Evolutionary conservation across 2,113 vertebrate species (phyloP).

Genomic region (Formicarius rufipectus): DNA sequence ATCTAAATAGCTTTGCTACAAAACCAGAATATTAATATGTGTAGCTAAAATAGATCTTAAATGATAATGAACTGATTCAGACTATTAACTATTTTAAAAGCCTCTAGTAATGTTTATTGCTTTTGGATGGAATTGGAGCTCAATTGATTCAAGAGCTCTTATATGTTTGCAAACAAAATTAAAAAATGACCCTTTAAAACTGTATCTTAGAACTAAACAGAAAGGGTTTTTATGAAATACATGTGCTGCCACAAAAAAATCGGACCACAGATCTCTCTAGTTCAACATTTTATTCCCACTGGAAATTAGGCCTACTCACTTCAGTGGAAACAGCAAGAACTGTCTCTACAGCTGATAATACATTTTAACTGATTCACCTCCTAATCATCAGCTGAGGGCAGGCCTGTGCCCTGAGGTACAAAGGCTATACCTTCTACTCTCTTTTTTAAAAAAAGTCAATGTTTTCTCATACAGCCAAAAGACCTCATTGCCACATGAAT

Average conservation of each 20-base stretch:
- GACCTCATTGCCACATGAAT: background rate
- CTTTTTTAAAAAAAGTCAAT: background rate
- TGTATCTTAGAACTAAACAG: background rate
- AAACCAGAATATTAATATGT: constrained; percentile 79
- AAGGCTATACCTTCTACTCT: background rate
- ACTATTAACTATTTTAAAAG: constrained; percentile 77
- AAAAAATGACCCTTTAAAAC: constrained; percentile 4
- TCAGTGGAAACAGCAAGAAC: background rate
- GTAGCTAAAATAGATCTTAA: constrained; percentile 76
- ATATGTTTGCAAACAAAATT: background rate
- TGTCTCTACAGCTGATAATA: background rate
- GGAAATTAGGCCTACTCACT: background rate
- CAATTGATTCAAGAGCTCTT: background rate
- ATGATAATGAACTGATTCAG: constrained; percentile 72
- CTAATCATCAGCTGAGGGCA: background rate
- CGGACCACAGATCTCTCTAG: background rate
- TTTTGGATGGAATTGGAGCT: constrained; percentile 31
- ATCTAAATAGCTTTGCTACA: constrained; percentile 78
- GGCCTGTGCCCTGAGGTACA: background rate
- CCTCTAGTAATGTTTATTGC: constrained; percentile 16
- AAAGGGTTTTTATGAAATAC: background rate
- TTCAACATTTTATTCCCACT: background rate
- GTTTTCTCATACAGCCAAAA: background rate
- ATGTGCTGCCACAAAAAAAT: background rate
- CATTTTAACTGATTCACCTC: background rate